Evolutionary conservation across 2,797 vertebrate species (phyloP).

Genomic region (Falco cherrug): DNA sequence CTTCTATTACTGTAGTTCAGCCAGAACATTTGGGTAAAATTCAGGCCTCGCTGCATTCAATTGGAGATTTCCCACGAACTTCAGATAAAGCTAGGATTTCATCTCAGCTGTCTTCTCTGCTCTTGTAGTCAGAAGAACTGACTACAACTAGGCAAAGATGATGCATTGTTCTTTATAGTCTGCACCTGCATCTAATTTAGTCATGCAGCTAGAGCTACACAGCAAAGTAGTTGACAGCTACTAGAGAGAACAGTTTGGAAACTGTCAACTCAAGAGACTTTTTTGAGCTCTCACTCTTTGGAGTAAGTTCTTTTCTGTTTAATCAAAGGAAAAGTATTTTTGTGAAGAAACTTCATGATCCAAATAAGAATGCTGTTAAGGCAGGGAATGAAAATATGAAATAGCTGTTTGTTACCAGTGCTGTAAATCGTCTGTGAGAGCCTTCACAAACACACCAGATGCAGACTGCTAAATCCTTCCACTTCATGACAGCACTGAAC

Average conservation of each 20-base stretch:
- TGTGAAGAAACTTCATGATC: slow-evolving; percentile 34
- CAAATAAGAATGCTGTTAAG: slow-evolving; percentile 18
- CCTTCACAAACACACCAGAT: slow-evolving; percentile 33
- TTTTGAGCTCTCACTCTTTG: background rate
- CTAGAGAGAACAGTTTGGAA: slow-evolving; percentile 50
- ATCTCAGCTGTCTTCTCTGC: background rate
- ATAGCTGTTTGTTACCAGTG: slow-evolving; percentile 32
- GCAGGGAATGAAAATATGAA: slow-evolving; percentile 27
- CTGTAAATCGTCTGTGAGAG: slow-evolving; percentile 41
- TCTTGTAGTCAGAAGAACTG: background rate
- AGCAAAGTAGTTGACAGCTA: slow-evolving; percentile 35
- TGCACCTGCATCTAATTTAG: slow-evolving; percentile 57
- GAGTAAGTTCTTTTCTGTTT: slow-evolving; percentile 13
- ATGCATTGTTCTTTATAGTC: slow-evolving; percentile 19
- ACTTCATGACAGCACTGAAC: slow-evolving; percentile 9
- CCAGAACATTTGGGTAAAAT: background rate
- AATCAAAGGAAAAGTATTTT: slow-evolving; percentile 50
- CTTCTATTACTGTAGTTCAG: background rate
- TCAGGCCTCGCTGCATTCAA: background rate
- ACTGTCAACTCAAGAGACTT: slow-evolving; percentile 28
- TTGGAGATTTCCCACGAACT: background rate
- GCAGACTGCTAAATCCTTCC: slow-evolving; percentile 44
- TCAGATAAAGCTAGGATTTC: background rate
- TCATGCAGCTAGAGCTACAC: slow-evolving; percentile 23
- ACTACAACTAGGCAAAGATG: background rate